Conservation (phyloP, 2,113 vertebrate species). For the Sarotherodon lohbergeri region DNA sequence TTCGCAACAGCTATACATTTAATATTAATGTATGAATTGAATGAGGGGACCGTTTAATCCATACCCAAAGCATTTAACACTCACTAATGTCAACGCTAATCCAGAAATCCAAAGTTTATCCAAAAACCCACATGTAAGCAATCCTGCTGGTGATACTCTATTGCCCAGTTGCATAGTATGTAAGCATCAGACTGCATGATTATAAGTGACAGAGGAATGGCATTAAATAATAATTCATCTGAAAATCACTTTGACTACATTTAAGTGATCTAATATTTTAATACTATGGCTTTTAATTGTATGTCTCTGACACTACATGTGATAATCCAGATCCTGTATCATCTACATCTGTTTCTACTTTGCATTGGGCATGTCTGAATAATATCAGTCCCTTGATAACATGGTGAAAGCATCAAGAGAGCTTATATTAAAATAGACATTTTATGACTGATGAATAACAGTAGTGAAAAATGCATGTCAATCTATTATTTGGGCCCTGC, state of each 20-base stretch:
- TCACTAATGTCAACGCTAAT: conserved; percentile 62
- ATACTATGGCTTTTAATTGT: conserved; percentile 29
- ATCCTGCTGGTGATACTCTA: background rate
- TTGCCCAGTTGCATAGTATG: background rate
- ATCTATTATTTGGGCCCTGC: background rate
- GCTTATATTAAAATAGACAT: background rate
- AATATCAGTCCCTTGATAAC: background rate
- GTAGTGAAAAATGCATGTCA: background rate
- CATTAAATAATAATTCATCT: conserved; percentile 29
- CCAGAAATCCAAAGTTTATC: conserved; percentile 61
- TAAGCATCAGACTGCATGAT: background rate
- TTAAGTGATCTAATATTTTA: conserved; percentile 20
- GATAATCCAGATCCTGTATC: background rate
- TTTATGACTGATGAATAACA: background rate
- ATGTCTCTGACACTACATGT: background rate
- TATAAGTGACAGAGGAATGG: conserved; percentile 4
- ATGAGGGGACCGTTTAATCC: conserved; percentile 58
- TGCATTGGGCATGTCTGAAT: background rate
- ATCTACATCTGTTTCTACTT: background rate
- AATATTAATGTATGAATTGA: conserved; percentile 51
- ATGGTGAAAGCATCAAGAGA: background rate
- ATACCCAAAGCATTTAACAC: conserved; percentile 47
- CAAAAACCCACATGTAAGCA: conserved; percentile 65
- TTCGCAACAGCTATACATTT: conserved; percentile 37
- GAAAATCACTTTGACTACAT: conserved; percentile 36